Evolutionary conservation across 2,888 invertebrate species (phyloP).

Genomic region (Bellardia pandia): DNA sequence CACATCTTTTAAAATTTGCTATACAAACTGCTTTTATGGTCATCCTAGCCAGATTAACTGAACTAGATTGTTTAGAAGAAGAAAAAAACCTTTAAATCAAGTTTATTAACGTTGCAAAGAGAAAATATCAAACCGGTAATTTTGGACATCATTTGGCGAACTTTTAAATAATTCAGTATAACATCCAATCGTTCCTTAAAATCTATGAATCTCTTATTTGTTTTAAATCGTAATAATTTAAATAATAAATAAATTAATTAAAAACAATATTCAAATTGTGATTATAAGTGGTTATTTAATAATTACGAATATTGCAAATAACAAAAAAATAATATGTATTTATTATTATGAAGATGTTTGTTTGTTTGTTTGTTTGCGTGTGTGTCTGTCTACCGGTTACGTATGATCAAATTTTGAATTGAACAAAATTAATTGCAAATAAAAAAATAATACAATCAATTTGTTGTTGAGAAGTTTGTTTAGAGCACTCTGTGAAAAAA

Average conservation of each 20-base stretch:
- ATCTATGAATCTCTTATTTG: background rate
- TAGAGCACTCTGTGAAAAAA: conserved; percentile 8
- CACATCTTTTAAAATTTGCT: background rate
- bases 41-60: background rate
- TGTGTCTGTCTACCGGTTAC: conserved; percentile 28
- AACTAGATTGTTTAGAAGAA: background rate
- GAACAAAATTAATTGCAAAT: conserved; percentile 21
- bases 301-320: background rate
- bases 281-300: background rate
- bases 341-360: background rate
- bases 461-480: conserved; percentile 4
- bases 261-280: background rate
- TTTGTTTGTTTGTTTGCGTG: background rate
- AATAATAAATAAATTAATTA: background rate
- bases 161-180: background rate
- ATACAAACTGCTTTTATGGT: background rate
- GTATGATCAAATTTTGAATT: conserved; percentile 23
- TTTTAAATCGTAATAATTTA: background rate
- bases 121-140: conserved; percentile 6
- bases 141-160: background rate
- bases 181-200: background rate
- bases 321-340: background rate
- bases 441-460: background rate
- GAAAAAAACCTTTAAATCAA: background rate
- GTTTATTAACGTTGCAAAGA: background rate